Evolutionary conservation across 2,113 vertebrate species (phyloP).

Genomic region (Rhineura floridana): DNA sequence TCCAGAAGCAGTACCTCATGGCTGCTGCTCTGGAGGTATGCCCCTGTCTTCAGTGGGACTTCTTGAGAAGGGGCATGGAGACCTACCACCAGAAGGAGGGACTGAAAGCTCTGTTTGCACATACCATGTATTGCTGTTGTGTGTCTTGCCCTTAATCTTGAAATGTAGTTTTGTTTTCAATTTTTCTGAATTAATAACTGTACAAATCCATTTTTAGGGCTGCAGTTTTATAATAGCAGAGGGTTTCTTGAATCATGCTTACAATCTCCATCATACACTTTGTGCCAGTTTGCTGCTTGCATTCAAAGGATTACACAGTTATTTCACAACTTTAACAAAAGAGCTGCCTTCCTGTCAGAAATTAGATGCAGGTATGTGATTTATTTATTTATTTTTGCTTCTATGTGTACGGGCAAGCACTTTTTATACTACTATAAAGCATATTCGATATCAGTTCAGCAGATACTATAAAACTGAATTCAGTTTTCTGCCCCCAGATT

Average conservation of each 20-base stretch:
- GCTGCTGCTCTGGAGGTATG: not conserved
- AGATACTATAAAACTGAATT: constrained; percentile 9
- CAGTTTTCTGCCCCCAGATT: not conserved
- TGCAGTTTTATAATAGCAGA: constrained; percentile 92
- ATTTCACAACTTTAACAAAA: constrained; percentile 88
- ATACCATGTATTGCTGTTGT: not conserved
- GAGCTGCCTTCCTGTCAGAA: constrained; percentile 91
- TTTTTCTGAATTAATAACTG: not conserved
- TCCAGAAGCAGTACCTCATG: accelerated
- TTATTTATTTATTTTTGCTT: constrained; percentile 26
- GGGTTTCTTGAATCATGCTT: constrained; percentile 92
- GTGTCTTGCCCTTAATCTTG: not conserved
- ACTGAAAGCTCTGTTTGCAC: not conserved
- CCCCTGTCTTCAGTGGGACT: not conserved
- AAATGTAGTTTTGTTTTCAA: not conserved
- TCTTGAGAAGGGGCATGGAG: not conserved
- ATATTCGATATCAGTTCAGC: not conserved
- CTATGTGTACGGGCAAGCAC: constrained; percentile 2
- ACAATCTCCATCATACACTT: constrained; percentile 90
- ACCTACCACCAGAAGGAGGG: not conserved
- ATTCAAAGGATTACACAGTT: constrained; percentile 94
- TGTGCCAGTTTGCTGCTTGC: constrained; percentile 90
- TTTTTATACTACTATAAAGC: constrained; percentile 17
- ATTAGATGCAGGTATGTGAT: constrained; percentile 91
- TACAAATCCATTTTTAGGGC: constrained; percentile 78